Evolutionary conservation across 2,797 vertebrate species (phyloP).

Genomic region (Chiropotes sagulatus): DNA sequence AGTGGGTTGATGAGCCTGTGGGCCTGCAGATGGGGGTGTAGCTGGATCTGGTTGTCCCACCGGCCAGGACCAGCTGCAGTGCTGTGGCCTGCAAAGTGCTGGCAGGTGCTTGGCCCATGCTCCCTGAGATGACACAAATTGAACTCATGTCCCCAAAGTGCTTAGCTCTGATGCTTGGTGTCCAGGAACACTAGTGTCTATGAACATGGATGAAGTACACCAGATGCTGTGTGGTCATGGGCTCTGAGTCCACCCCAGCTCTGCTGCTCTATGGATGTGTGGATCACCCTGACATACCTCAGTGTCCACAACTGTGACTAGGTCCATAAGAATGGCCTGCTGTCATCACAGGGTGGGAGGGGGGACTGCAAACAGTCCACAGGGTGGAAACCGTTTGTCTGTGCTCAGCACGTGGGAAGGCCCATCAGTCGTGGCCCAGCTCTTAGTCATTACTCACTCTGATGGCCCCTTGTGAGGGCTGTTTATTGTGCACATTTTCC

Average conservation of each 20-base stretch:
- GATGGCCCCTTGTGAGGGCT: neutral
- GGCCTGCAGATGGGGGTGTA: neutral
- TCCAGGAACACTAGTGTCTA: neutral
- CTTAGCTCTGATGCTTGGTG: neutral
- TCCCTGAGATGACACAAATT: neutral
- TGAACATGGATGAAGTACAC: neutral
- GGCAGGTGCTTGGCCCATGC: neutral
- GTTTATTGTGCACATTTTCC: neutral
- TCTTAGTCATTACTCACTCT: neutral
- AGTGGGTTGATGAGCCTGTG: neutral
- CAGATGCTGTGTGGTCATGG: too few relatives aligned
- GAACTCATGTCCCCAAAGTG: neutral
- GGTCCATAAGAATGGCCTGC: neutral
- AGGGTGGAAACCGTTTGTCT: accelerated
- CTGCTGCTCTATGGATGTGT: neutral
- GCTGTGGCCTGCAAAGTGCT: neutral
- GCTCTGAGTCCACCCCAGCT: neutral
- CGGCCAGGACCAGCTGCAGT: neutral
- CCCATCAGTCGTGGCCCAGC: too few relatives aligned
- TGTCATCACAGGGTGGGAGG: neutral
- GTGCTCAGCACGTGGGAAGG: neutral
- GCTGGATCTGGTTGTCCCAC: neutral
- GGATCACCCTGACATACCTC: too few relatives aligned
- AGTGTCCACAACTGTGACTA: neutral
- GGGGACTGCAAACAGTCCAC: neutral